Base-by-base conservation (phyloP, 2,888 invertebrate species). In the Liopterus haemorrhoidalis region DNA sequence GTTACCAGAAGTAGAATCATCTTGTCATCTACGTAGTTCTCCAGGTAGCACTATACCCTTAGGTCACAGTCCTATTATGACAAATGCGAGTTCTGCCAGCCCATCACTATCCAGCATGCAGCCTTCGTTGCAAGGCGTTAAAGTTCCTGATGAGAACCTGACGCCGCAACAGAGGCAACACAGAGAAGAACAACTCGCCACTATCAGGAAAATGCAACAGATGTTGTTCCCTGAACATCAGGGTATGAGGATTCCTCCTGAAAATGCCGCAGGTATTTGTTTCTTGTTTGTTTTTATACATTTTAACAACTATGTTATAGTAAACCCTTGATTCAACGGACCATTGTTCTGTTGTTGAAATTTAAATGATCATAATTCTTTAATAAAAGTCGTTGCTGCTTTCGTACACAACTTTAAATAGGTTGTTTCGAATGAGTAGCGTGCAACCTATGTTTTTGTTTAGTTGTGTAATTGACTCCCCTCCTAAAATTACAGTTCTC, bases 111-210 rank as follows among this genome's bases (percentile, higher is more conserved):
- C 59, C 47, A 69, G 67, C 57, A 69, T 76, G 56, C 78, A 78
- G 57, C 78, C 78, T 60, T 79, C 79, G 16, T 63, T 80, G 52
- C 79, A 79, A 68, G 80, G 75, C 54, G 88, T 91, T 33, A 91
- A 93, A 77, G 87, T 93, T 61, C 92, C 92, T 56, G 92, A 92
- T 70, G 95, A 95, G 70, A 93, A 94, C 70, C 73, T 96, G 57
- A 96, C 96, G 41, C 94, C 95, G 22, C 92, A 95, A 65, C 95
- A 96, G 66, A 78, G 92, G 42, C 90, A 92, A 51, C 91, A 93
- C 65, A 78, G 96, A 48, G 94, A 94, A 68, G 91, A 91, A 61
- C 89, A 93, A 60, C 71, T 96, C 37, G 94, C 93, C 4, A 91
- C 87, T 48, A 76, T 96, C 50, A 71, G 86, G 50, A 92, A 93